Percentiles rank a stretch among this genome's conserved stretches.
These are phyloP conservation scores for Ailuropoda melanoleuca DNA, from an alignment of 2,113 vertebrate genomes.

Conservation along the genomic window DNA sequence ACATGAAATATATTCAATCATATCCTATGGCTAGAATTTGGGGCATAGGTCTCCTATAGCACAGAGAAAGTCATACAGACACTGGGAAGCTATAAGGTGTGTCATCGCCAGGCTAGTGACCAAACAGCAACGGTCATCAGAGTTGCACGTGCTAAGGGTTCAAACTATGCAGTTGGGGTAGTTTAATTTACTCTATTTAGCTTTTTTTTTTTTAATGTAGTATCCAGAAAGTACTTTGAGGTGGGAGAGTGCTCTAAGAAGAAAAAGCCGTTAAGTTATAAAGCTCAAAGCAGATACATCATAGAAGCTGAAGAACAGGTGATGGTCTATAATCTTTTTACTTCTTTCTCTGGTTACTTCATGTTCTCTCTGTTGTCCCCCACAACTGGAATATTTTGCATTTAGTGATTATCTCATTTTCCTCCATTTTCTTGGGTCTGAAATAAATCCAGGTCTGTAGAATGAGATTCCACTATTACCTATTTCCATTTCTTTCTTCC, in stretches of 20 bases:
- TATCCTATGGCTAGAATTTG: neutral
- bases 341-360: neutral
- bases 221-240: neutral
- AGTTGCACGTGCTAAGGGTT: neutral
- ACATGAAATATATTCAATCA: neutral
- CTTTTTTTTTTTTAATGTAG: neutral
- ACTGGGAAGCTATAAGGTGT: neutral
- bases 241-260: neutral
- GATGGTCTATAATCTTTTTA: neutral
- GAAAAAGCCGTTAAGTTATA: neutral
- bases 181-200: neutral
- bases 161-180: neutral
- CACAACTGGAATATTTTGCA: neutral
- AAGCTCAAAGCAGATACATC: neutral
- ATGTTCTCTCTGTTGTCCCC: neutral
- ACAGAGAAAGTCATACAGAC: neutral
- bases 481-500: conserved; percentile 77
- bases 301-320: neutral
- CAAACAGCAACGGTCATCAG: neutral
- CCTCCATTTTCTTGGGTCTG: neutral
- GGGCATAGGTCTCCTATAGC: neutral
- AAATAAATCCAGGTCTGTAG: conserved; percentile 65
- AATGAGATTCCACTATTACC: conserved; percentile 69
- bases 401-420: neutral
- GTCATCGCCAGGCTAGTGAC: neutral